Percentiles rank a stretch among this genome's conserved stretches.
Evolutionary conservation across 1,140 invertebrate species (phyloP).

Genomic region (Zaprionus tsacasi): DNA sequence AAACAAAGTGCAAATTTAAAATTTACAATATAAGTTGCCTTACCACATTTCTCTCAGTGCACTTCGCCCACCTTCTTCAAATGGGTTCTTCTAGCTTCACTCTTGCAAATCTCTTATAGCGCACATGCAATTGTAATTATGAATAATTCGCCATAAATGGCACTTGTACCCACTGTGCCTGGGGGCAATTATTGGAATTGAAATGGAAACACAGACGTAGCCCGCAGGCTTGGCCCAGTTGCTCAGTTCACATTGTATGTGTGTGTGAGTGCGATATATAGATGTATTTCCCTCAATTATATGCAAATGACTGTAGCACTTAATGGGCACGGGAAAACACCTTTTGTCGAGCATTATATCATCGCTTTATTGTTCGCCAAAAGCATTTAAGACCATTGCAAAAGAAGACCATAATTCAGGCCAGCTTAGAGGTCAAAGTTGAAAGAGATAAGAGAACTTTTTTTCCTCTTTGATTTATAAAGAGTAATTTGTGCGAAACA

Average conservation of each 20-base stretch:
- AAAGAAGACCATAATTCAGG: slow-evolving; percentile 31
- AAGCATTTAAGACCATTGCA: slow-evolving; percentile 22
- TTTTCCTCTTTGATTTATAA: slow-evolving; percentile 9
- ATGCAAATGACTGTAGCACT: slow-evolving; percentile 28
- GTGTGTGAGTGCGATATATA: slow-evolving; percentile 2
- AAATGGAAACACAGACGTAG: background rate
- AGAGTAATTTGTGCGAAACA: background rate
- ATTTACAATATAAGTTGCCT: background rate
- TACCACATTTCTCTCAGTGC: background rate
- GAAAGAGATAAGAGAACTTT: background rate
- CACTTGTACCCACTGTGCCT: slow-evolving; percentile 30
- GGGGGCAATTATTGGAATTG: slow-evolving; percentile 74
- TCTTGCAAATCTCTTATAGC: slow-evolving; percentile 35
- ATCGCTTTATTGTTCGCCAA: slow-evolving; percentile 24
- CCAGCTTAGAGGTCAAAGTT: slow-evolving; percentile 32
- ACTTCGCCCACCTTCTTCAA: slow-evolving; percentile 3
- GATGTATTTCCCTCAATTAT: slow-evolving; percentile 29
- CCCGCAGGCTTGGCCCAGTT: slow-evolving; percentile 36
- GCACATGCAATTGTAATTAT: slow-evolving; percentile 76
- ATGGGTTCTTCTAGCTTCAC: slow-evolving; percentile 1
- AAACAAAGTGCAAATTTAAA: background rate
- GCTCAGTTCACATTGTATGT: slow-evolving; percentile 11
- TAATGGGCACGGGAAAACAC: slow-evolving; percentile 7
- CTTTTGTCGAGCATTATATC: slow-evolving; percentile 24
- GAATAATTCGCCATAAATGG: slow-evolving; percentile 78